These are phyloP conservation scores for Epirrhoe tristata DNA, from an alignment of 2,888 invertebrate species.

Conservation along the genomic window DNA sequence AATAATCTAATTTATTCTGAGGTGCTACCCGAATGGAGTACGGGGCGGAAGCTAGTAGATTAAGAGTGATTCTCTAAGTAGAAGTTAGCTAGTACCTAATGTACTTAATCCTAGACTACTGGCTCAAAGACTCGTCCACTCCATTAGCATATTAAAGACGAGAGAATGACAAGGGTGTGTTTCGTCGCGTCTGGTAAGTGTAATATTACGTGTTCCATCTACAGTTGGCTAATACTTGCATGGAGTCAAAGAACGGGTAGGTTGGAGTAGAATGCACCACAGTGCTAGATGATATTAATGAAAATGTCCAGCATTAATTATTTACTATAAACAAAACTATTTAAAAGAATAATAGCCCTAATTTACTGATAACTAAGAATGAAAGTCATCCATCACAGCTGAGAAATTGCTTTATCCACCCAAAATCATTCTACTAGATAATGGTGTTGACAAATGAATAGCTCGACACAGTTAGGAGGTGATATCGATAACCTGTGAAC, in stretches of 20 bases:
- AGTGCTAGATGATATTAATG: too few relatives aligned
- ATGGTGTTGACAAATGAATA: constrained; percentile 30
- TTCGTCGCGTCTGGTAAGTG: neutral
- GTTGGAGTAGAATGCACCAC: too few relatives aligned
- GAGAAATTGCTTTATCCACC: constrained; percentile 38
- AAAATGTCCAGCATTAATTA: neutral
- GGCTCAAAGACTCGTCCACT: constrained; percentile 34
- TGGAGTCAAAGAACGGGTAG: too few relatives aligned
- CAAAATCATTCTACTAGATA: constrained; percentile 42
- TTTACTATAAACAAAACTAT: constrained; percentile 24
- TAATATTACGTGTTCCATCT: neutral
- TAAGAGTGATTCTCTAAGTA: too few relatives aligned
- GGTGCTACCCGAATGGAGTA: too few relatives aligned
- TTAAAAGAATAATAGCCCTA: constrained; percentile 26
- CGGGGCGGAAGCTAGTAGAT: too few relatives aligned
- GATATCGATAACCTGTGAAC: neutral
- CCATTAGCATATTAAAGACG: constrained; percentile 64
- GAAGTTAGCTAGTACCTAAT: constrained; percentile 12
- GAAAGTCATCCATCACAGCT: constrained; percentile 25
- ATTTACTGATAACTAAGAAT: constrained; percentile 3
- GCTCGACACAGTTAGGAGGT: neutral
- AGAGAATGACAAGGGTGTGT: neutral
- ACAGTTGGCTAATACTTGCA: neutral
- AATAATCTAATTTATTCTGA: too few relatives aligned
- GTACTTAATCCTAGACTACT: constrained; percentile 5